Evolutionary conservation across 92 coral and sea anemone genomes (phyloP).

Genomic region (Umimayanthus chanpuru): DNA sequence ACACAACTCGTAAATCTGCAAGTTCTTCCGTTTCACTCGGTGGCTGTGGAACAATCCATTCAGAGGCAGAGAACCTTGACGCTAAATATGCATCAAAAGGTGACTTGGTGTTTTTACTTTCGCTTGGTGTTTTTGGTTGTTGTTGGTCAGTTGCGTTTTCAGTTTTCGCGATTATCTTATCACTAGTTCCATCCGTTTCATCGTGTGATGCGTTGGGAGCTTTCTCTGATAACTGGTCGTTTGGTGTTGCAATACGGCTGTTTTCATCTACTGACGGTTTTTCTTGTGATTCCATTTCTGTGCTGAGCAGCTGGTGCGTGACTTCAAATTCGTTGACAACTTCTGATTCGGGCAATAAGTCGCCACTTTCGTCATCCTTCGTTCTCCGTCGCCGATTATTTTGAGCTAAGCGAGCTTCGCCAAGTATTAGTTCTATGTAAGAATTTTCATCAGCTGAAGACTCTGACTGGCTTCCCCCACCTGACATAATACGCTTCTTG

Average conservation of each 20-base stretch:
- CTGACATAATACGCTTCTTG: slow-evolving; percentile 12
- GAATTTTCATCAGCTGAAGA: slow-evolving; percentile 41
- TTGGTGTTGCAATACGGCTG: background rate
- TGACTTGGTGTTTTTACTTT: background rate
- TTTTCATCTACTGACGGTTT: background rate
- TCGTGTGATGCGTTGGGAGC: background rate
- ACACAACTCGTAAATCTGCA: slow-evolving; percentile 61
- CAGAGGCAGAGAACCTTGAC: slow-evolving; percentile 54
- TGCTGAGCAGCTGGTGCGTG: background rate
- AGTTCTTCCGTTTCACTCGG: slow-evolving; percentile 72
- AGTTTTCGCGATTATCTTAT: background rate
- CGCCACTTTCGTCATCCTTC: background rate
- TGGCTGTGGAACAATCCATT: slow-evolving; percentile 83
- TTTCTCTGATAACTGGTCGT: background rate
- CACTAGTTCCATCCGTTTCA: background rate
- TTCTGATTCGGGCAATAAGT: background rate
- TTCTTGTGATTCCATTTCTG: background rate
- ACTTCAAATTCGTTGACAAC: background rate
- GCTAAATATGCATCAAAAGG: slow-evolving; percentile 25
- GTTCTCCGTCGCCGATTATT: slow-evolving; percentile 17
- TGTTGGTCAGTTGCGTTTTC: background rate
- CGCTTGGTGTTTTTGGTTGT: background rate
- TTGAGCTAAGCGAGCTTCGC: slow-evolving; percentile 36
- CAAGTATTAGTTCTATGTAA: slow-evolving; percentile 28
- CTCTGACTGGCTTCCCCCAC: slow-evolving; percentile 28